Percentiles rank a stretch among this genome's conserved stretches.
Evolutionary conservation across 1,140 invertebrate genomes (phyloP).

Genomic region (Drosophila orosa): DNA sequence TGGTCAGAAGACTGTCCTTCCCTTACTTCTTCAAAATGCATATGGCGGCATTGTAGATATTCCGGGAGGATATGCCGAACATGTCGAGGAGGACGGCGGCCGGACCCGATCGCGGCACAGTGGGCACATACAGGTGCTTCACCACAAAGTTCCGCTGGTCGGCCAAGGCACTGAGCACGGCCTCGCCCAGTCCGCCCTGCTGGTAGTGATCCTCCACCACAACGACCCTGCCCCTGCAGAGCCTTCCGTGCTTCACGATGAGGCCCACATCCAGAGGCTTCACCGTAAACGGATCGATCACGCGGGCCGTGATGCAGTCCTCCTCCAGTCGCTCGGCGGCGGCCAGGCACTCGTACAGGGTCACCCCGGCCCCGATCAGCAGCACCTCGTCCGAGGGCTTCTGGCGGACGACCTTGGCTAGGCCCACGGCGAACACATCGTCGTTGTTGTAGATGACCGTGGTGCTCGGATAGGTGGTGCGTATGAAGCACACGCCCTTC

Average conservation of each 20-base stretch:
- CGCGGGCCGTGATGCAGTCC: constrained; percentile 89
- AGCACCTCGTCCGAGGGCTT: constrained; percentile 91
- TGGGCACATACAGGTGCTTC: constrained; percentile 92
- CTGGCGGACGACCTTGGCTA: constrained; percentile 91
- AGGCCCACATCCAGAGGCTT: constrained; percentile 95
- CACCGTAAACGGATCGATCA: constrained; percentile 97
- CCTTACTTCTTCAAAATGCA: constrained; percentile 87
- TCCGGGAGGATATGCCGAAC: constrained; percentile 94
- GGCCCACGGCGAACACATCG: constrained; percentile 92
- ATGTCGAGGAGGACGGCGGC: constrained; percentile 92
- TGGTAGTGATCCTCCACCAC: constrained; percentile 99
- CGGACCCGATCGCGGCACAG: constrained; percentile 96
- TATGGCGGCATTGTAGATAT: constrained; percentile 90
- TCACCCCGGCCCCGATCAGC: constrained; percentile 96
- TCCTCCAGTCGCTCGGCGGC: constrained; percentile 92
- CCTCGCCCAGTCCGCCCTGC: constrained; percentile 97
- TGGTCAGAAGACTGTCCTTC: neutral
- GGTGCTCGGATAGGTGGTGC: constrained; percentile 96
- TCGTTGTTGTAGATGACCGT: constrained; percentile 95
- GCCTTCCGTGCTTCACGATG: constrained; percentile 91
- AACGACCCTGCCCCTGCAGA: constrained; percentile 92
- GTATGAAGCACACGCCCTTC: constrained; percentile 97
- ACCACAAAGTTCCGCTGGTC: constrained; percentile 90
- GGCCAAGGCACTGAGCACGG: constrained; percentile 93
- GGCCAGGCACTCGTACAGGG: constrained; percentile 94